Base-by-base conservation (phyloP, 2,888 invertebrate species). In the Baccha elongata region DNA sequence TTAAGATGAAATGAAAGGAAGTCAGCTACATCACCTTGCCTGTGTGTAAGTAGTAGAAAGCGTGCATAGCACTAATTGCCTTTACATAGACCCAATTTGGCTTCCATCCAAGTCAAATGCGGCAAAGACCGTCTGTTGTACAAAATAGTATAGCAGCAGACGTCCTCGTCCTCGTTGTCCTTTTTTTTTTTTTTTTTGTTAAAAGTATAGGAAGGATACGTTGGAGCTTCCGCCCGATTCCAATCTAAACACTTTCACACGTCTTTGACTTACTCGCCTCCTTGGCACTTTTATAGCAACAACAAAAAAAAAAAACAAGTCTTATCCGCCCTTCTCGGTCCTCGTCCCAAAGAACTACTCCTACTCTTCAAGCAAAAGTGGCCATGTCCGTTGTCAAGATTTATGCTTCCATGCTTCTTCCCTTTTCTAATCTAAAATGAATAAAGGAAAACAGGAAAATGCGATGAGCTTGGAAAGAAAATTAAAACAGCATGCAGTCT, bases 241-340 rank as follows among this genome's bases (percentile, higher is more conserved):
- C 71, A 72, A 76, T 83, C 78, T 68, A 58, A 78, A 68, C 78
- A 78, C 83, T 78, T 81, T 81, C 81, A 72, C 71, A 78, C 72
- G 44, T 62, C 53, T 72, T 40, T 71, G 64, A 23, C 37, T 48
- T 65, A 19, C 29, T 55, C n/a, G n/a, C 15, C 29, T 44, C 29
- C 13, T n/a, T 37, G 44, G 19, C n/a, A 40, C 15, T 11, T 68
- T 42, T 65, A 46, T 15, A n/a, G 13, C n/a, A n/a, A n/a, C n/a
- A n/a, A n/a, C n/a, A n/a, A n/a, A n/a, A n/a, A 23, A 15, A 15
- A 15, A 21, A 37, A n/a, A 19, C 29, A 69, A 48, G 44, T 21
- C 58, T 19, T 35, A 37, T 10, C 40, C 32, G 6, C 17, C 29
- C 23, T 17, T 21, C 10, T 15, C 13, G n/a, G 23, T 26, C 4